Base-by-base conservation (phyloP, 2,888 invertebrate genomes). In the Blastobasis adustella region DNA sequence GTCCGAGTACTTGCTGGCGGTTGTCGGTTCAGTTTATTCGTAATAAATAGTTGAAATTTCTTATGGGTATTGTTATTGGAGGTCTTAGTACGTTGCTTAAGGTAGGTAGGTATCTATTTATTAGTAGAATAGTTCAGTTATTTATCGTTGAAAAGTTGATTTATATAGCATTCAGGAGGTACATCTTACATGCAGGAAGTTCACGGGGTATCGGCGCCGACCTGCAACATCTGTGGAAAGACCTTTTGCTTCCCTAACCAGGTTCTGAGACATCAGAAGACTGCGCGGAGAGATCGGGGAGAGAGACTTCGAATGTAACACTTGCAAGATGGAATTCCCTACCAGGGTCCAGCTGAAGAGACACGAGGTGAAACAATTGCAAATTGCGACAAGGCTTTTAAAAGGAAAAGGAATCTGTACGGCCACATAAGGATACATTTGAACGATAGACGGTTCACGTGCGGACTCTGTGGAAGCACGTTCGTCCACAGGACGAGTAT, bases 311-410 rank as follows among this genome's bases (percentile, higher is more conserved):
- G 61, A 62, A 36, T 73, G 73, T 40, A 55, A 62, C 5, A 49
- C 57, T 5, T 73, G 73, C 10, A 59, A 56, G 3, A 64, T 62
- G 42, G 56, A 58, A 2, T 73, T 72, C n/a, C 62, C 64, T 42
- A 66, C 68, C 59, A 59, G 58, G 50, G 66, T 66, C 38, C 52
- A 54, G 9, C 50, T 60, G 43, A 56, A 57, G 7, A 49, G 54
- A n/a, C 83, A 82, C 54, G 69, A 71, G 55, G 71, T 68, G 45
- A 69, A 69, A 7, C 86, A 84, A n/a, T n/a, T n/a, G n/a, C n/a
- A n/a, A n/a, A n/a, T n/a, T 85, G 86, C 47, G 49, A 62, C 4
- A 83, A 79, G 54, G 50, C 52, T 4, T 73, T 60, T 48, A 61
- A 58, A 0, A 58, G 62, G 10, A 60, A 55, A 51, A 62, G 60